A percentile compares a stretch with the other conserved stretches of the same genome.
phyloP scores from a whole-genome alignment of 2,797 vertebrate genomes.

The Syndactyla subalaris region DNA sequence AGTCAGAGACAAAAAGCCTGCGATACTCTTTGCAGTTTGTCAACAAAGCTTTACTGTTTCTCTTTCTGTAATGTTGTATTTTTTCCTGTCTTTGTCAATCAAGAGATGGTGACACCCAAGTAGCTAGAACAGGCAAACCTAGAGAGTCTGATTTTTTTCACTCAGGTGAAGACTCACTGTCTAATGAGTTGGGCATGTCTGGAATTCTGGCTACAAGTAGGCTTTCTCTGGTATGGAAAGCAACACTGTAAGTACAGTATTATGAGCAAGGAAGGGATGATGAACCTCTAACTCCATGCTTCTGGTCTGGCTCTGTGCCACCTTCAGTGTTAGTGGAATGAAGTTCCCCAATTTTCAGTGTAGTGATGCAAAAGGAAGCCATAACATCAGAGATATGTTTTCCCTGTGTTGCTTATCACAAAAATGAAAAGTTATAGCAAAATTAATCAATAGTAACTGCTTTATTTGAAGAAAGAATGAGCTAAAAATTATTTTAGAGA shows the following conservation, averaged over 20 bases:
- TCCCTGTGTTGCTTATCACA: neutral
- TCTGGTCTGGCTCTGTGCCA: neutral
- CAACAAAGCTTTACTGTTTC: neutral
- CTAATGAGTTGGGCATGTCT: neutral
- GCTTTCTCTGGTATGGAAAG: neutral
- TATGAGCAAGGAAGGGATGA: neutral
- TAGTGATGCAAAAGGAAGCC: neutral
- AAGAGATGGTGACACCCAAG: neutral
- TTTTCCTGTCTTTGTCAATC: neutral
- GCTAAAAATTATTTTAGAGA: neutral
- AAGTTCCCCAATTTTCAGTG: neutral
- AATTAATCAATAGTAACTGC: neutral
- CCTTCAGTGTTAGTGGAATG: neutral
- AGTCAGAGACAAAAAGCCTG: neutral
- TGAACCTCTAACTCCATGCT: neutral
- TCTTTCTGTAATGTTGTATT: neutral
- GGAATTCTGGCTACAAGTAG: neutral
- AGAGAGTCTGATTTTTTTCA: neutral
- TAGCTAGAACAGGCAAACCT: neutral
- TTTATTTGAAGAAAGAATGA: neutral
- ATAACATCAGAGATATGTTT: neutral
- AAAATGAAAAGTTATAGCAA: neutral
- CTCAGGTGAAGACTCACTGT: neutral
- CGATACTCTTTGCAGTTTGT: neutral
- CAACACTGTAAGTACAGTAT: neutral